Evolutionary conservation across 1,140 invertebrate species (phyloP), one percentile per base, ranked within the genome.

Genomic region (Bilobella aurantiaca): DNA sequence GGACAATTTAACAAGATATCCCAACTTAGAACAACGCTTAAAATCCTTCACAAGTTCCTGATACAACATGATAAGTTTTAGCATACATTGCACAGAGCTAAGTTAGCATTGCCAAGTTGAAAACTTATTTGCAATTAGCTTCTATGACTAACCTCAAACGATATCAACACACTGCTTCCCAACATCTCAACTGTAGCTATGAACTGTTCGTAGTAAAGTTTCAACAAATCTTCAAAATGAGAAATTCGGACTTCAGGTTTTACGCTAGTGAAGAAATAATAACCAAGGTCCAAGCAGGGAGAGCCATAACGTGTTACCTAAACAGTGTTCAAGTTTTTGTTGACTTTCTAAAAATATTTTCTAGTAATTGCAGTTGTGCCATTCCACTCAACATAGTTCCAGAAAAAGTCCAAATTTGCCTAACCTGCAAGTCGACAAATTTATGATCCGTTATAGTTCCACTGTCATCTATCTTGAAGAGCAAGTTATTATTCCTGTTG

Each of bases 401-500:
- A n/a, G n/a, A n/a, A n/a, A n/a, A n/a, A n/a, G n/a, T n/a, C n/a
- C n/a, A n/a, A n/a, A n/a, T n/a, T n/a, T n/a, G n/a, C n/a, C n/a
- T n/a, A n/a, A 53, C 49, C 49, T 53, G 49, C 3, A 53, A 23
- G 25, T 53, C 49, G 14, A 53, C 49, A 23, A 53, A 53, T 12
- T 18, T 53, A 23, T 53, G 49, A 12, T 53, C 12, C 12, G 14
- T 23, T 18, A 53, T 23, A 8, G 5, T 12, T 23, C 49, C 49
- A 5, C 14, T 14, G 14, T 12, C 14, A 23, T 53, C 49, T 23
- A 16, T 53, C 21, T 63, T 63, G 56, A 77, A 75, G 63, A 77
- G 69, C 0, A 76, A 66, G 46, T 77, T 77, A 27, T 74, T 76
- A 0, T 74, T 62, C n/a, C n/a, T n/a, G n/a, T n/a, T n/a, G n/a